Base-by-base conservation (phyloP, 2,888 invertebrate species). In the Erebia epiphron region DNA sequence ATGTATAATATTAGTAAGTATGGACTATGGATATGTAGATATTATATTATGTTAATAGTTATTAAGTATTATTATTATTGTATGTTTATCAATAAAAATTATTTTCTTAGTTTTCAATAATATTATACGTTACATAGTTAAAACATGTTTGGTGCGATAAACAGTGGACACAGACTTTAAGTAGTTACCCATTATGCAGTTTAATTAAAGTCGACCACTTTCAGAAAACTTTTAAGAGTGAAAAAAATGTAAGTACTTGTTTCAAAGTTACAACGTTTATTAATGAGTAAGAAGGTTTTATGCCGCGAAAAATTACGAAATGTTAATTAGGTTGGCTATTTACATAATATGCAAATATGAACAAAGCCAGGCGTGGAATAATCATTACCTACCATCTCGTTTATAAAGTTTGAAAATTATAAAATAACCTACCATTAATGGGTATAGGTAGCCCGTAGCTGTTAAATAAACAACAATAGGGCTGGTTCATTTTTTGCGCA, bases 271-370 rank as follows among this genome's bases (percentile, higher is more conserved):
- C 65, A 65, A 62, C 66, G 66, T 50, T 69, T 72, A 72, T 69
- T 69, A 72, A 72, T 72, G 66, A 43, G 26, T 21, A 49, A 21
- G 56, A 50, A 56, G 56, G 65, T 67, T 69, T 66, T 66, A 63
- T 63, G 66, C 63, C 69, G 69, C 69, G 66, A 69, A 72, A 72
- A 66, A 72, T 66, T 72, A 69, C 69, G 62, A 72, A 72, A 72
- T 69, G 65, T 69, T 72, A 62, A 69, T 72, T 58, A 72, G 35
- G 66, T 66, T 66, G 49, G 49, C 61, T 62, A 72, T 69, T 72
- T 69, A 57, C 72, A 72, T 72, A 69, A 69, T 72, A 69, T 72
- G 69, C 66, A 66, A 72, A 69, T 72, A 69, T 50, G 62, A 58
- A 69, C 57, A 41, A 68, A 56, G 66, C 50, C 69, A 46, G 60